Conservation (phyloP, 2,888 invertebrate species). For the Eustalomyia histrio region DNA sequence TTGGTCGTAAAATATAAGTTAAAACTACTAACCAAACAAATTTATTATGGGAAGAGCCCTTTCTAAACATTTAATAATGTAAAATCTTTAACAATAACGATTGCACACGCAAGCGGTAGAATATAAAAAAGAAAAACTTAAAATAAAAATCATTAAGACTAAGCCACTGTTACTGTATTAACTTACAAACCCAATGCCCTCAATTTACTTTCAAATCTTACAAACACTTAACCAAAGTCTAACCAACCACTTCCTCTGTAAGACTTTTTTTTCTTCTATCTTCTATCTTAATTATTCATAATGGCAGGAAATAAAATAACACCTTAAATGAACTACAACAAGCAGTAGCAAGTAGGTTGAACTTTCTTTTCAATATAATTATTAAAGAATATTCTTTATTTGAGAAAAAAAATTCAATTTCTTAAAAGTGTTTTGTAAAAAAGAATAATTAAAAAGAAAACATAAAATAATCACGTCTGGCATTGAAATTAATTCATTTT, state of each 20-base stretch:
- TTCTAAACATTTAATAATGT: constrained; percentile 18
- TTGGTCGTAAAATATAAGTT: constrained; percentile 12
- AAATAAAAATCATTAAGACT: constrained; percentile 21
- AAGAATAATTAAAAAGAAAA: constrained; percentile 19
- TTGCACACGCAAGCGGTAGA: constrained; percentile 42
- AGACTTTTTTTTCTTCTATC: background rate
- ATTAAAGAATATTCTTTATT: background rate
- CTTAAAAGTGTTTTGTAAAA: background rate
- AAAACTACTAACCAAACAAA: background rate
- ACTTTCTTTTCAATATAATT: constrained; percentile 34
- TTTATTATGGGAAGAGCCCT: constrained; percentile 17
- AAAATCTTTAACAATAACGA: background rate
- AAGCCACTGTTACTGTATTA: constrained; percentile 26
- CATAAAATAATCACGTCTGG: constrained; percentile 55
- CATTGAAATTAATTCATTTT: constrained; percentile 63
- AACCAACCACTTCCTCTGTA: constrained; percentile 50
- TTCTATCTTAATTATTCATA: constrained; percentile 37
- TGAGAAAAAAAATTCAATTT: background rate
- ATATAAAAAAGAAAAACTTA: constrained; percentile 20
- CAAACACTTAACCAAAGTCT: constrained; percentile 2
- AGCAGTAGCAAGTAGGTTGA: background rate
- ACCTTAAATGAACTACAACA: constrained; percentile 27
- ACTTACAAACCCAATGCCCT: constrained; percentile 54
- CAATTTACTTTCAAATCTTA: constrained; percentile 55
- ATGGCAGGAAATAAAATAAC: constrained; percentile 56